These are phyloP conservation scores for Sebastes vulpes DNA, from an alignment of 2,797 vertebrate species.

Conservation along the genomic window DNA sequence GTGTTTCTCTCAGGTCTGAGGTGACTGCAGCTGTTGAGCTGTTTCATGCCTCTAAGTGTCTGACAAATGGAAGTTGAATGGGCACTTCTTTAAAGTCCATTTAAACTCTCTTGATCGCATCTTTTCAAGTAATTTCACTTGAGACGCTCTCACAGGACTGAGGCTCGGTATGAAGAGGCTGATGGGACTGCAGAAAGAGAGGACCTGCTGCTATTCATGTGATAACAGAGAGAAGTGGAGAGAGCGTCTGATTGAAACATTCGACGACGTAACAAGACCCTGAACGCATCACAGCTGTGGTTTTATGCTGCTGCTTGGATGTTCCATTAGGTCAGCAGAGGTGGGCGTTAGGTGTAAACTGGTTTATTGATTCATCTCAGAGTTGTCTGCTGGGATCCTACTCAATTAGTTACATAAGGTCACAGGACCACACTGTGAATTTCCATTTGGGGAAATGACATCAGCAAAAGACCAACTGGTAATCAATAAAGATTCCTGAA, in stretches of 20 bases:
- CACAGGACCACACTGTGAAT: slow-evolving; percentile 3
- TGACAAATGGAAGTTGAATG: slow-evolving; percentile 33
- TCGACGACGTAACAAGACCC: neutral
- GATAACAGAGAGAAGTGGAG: neutral
- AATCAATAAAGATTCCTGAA: slow-evolving; percentile 26
- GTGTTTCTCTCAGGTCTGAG: neutral
- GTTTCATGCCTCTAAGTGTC: slow-evolving; percentile 26
- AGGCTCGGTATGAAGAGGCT: slow-evolving; percentile 15
- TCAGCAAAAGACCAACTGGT: slow-evolving; percentile 40
- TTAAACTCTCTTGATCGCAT: slow-evolving; percentile 29
- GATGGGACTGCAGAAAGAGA: slow-evolving; percentile 3
- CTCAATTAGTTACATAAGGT: slow-evolving; percentile 31
- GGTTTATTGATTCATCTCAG: slow-evolving; percentile 17
- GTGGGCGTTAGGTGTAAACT: neutral
- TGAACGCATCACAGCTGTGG: slow-evolving; percentile 4
- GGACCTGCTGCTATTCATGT: slow-evolving; percentile 24
- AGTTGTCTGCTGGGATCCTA: neutral
- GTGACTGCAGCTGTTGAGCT: slow-evolving; percentile 4
- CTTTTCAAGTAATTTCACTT: slow-evolving; percentile 35
- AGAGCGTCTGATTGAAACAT: neutral
- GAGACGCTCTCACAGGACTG: slow-evolving; percentile 5
- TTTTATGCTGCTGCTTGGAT: neutral
- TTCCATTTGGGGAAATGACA: slow-evolving; percentile 42
- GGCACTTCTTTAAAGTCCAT: slow-evolving; percentile 41
- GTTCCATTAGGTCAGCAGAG: slow-evolving; percentile 36